Evolutionary conservation across 2,888 invertebrate genomes (phyloP).

Genomic region (Halictus quadricinctus): DNA sequence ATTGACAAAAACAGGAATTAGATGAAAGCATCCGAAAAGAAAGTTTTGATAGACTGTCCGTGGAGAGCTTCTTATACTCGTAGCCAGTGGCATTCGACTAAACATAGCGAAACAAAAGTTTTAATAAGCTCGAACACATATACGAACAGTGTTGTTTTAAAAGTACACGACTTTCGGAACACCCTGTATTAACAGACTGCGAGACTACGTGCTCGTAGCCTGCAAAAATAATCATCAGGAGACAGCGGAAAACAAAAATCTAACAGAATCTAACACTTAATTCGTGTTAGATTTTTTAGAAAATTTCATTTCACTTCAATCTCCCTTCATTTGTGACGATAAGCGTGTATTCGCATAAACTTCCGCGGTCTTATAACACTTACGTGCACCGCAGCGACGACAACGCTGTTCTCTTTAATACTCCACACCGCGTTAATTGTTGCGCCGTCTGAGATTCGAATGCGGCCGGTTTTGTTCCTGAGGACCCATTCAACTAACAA

Average conservation of each 20-base stretch:
- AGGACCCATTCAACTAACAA: constrained; percentile 8
- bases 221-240: too few relatives aligned
- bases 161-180: too few relatives aligned
- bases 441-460: not conserved
- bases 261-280: not conserved
- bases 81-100: not conserved
- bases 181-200: not conserved
- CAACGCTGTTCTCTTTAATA: not conserved
- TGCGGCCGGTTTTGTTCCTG: constrained; percentile 17
- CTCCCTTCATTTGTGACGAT: not conserved
- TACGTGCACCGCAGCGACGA: not conserved
- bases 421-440: not conserved
- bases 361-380: not conserved
- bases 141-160: too few relatives aligned
- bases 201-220: not conserved
- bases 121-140: not conserved
- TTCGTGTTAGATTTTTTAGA: not conserved
- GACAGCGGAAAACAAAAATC: too few relatives aligned
- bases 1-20: not conserved
- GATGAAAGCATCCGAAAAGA: not conserved
- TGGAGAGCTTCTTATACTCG: not conserved
- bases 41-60: not conserved
- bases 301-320: not conserved
- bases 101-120: not conserved
- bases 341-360: not conserved